Percentiles rank a stretch among this genome's conserved stretches.
Evolutionary conservation across 2,888 invertebrate genomes (phyloP).

Genomic region (Cataglyphis cursor): DNA sequence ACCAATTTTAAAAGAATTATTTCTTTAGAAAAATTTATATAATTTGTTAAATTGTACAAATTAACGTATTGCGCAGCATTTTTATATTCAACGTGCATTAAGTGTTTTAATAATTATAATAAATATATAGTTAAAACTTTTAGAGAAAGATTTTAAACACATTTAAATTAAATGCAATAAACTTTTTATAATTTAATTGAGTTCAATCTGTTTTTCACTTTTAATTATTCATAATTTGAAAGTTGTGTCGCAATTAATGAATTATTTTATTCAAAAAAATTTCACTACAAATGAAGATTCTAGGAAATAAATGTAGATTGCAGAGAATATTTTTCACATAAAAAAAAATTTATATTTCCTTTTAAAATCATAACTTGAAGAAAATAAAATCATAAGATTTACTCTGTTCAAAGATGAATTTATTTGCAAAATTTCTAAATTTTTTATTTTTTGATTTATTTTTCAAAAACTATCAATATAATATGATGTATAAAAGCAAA

Average conservation of each 20-base stretch:
- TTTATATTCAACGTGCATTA: not conserved
- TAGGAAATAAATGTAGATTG: not conserved
- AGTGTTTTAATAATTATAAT: not conserved
- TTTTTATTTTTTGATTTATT: not conserved
- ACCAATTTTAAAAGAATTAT: not conserved
- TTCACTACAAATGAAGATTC: not conserved
- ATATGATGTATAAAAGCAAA: no score
- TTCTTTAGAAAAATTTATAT: no score
- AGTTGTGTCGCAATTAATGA: not conserved
- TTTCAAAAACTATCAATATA: not conserved
- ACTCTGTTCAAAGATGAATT: not conserved
- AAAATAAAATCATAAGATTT: not conserved
- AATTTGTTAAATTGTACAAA: not conserved
- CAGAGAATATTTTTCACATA: not conserved
- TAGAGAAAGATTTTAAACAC: not conserved
- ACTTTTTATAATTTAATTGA: not conserved
- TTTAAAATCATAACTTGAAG: not conserved
- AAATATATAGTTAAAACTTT: not conserved
- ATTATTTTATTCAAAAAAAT: not conserved
- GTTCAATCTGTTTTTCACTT: not conserved
- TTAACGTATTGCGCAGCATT: not conserved
- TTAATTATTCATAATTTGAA: not conserved
- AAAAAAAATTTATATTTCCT: slow-evolving; percentile 6
- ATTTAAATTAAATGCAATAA: not conserved
- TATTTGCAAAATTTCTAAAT: not conserved